Base-by-base conservation (phyloP, 2,888 invertebrate genomes). In the Parasteatoda lunata region DNA sequence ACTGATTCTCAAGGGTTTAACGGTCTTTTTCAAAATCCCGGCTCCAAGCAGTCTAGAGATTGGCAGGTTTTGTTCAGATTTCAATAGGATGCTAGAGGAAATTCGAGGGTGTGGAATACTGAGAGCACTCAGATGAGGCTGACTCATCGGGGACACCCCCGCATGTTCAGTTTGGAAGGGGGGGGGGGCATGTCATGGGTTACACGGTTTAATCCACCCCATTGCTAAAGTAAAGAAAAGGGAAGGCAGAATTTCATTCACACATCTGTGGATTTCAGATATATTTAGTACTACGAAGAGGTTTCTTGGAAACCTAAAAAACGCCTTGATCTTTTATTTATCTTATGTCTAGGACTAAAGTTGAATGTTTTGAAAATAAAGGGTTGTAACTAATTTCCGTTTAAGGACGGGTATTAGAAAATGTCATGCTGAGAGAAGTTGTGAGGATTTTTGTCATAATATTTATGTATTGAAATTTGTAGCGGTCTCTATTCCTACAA, bases 191-290 rank as follows among this genome's bases (percentile, higher is more conserved):
- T 59, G 59, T 59, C 59, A 59, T 59, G 59, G 59, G 30, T 30
- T 30, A 30, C 30, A 59, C 11, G 59, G 59, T 59, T 59, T 59
- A 13, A 59, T 59, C 59, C 59, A 59, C 59, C 59, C 59, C 59
- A 1, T 30, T n/a, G 59, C 59, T 59, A 7, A 59, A 13, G 59
- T 59, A 59, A 59, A 59, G 59, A 59, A 30, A 52, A 15, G 51
- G 30, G 49, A 30, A 52, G n/a, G 2, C 30, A n/a, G 9, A 15
- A 15, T 51, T 11, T 15, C 71, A 72, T 72, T 72, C 72, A 72
- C 72, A 72, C 72, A 72, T 72, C 72, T 72, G 72, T 72, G 51
- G 52, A 51, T 9, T 51, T 51, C 72, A 59, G n/a, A 59, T 13
- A 59, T 59, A 59, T 59, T n/a, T 59, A n/a, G 59, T 59, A 13